Conservation (phyloP, 1,140 invertebrate species). For the Maniola jurtina region DNA sequence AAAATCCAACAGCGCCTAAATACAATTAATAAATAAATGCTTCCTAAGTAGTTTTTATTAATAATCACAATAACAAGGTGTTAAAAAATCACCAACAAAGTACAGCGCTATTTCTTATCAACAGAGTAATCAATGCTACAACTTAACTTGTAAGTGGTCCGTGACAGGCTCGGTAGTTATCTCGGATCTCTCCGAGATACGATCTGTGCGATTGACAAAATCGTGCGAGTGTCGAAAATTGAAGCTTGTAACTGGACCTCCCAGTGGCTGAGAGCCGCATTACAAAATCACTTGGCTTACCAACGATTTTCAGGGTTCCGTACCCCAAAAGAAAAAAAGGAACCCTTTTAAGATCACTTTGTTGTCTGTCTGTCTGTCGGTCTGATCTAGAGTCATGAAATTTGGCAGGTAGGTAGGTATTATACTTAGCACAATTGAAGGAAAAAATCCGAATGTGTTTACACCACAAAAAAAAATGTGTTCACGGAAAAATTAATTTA, state of each 20-base stretch:
- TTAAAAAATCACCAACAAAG: slow-evolving; percentile 16
- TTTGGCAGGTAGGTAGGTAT: too few species aligned
- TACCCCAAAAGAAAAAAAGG: too few species aligned
- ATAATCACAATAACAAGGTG: slow-evolving; percentile 16
- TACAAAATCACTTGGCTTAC: not conserved
- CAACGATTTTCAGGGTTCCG: not conserved
- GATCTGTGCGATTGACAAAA: slow-evolving; percentile 72
- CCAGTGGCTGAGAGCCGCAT: slow-evolving; percentile 6
- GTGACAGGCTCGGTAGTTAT: slow-evolving; percentile 45
- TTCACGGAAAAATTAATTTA: too few species aligned
- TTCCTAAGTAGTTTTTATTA: slow-evolving; percentile 15
- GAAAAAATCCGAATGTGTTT: too few species aligned
- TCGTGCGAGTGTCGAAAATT: slow-evolving; percentile 74
- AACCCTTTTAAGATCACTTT: too few species aligned
- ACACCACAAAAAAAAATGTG: too few species aligned
- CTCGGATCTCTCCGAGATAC: slow-evolving; percentile 65
- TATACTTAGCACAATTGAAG: too few species aligned
- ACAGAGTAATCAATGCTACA: slow-evolving; percentile 16
- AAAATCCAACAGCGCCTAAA: not conserved
- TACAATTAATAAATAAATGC: slow-evolving; percentile 4
- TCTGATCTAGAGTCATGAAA: too few species aligned
- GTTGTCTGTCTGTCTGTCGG: too few species aligned
- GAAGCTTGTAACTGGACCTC: slow-evolving; percentile 46
- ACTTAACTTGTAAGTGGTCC: slow-evolving; percentile 22
- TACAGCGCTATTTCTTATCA: slow-evolving; percentile 17